Conservation (phyloP, 1,140 invertebrate genomes). For the Trichonephila clavata region DNA sequence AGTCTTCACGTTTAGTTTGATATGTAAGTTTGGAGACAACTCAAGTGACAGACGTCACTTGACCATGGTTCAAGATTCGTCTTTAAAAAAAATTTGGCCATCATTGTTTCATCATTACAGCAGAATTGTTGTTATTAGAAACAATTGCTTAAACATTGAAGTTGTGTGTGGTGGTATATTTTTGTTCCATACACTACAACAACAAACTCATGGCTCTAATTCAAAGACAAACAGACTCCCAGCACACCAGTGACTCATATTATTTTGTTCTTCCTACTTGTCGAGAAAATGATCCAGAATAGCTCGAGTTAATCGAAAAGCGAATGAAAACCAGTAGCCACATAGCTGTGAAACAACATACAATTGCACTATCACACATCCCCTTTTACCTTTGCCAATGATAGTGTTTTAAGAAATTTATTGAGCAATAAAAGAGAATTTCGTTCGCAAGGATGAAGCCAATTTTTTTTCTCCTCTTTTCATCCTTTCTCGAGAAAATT, state of each 20-base stretch:
- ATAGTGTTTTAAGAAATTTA: slow-evolving; percentile 64
- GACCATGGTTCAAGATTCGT: too few species aligned
- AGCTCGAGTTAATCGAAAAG: neutral
- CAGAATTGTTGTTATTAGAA: too few species aligned
- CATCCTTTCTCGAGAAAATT: neutral
- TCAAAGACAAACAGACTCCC: too few species aligned
- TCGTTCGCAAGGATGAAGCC: neutral
- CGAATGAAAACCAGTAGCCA: slow-evolving; percentile 43
- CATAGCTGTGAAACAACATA: slow-evolving; percentile 14
- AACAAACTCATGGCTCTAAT: too few species aligned
- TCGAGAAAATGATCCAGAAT: slow-evolving; percentile 19
- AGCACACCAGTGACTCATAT: neutral
- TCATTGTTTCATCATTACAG: too few species aligned
- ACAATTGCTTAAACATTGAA: too few species aligned
- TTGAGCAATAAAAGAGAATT: slow-evolving; percentile 50
- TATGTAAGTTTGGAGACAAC: too few species aligned
- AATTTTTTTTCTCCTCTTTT: neutral
- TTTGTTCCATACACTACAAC: too few species aligned
- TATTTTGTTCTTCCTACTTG: neutral
- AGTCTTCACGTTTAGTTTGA: too few species aligned
- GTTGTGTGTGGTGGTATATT: too few species aligned
- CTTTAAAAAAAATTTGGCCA: too few species aligned
- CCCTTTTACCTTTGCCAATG: slow-evolving; percentile 1
- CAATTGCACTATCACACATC: slow-evolving; percentile 30
- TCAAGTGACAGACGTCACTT: too few species aligned